phyloP scores from a whole-genome alignment of 1,140 invertebrate genomes.

The Bradysia coprophila region DNA sequence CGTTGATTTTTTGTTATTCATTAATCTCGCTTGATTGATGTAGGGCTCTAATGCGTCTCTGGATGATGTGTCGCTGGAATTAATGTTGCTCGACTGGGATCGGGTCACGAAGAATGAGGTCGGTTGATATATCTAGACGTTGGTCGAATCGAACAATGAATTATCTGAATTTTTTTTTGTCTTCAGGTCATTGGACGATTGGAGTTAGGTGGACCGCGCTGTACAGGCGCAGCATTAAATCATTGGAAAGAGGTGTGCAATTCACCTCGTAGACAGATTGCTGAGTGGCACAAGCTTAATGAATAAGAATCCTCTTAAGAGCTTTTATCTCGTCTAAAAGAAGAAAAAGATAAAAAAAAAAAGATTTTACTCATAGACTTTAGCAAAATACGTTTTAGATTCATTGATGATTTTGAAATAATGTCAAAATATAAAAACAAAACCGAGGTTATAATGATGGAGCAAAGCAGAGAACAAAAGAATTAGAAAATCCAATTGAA shows the following conservation, averaged over 20 bases:
- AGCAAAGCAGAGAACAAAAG: too few relatives aligned
- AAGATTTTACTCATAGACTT: too few relatives aligned
- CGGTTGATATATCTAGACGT: slow-evolving; percentile 10
- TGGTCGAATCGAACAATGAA: too few relatives aligned
- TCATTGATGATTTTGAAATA: too few relatives aligned
- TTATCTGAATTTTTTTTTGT: slow-evolving; percentile 3
- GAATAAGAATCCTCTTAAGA: too few relatives aligned
- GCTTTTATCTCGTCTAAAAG: too few relatives aligned
- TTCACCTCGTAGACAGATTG: slow-evolving; percentile 90
- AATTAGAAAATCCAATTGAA: too few relatives aligned
- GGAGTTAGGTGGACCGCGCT: slow-evolving; percentile 68
- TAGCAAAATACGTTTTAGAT: too few relatives aligned
- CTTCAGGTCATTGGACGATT: slow-evolving; percentile 80
- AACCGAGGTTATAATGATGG: too few relatives aligned
- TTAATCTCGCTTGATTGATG: slow-evolving; percentile 5
- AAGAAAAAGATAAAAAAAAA: too few relatives aligned
- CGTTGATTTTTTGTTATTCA: neutral
- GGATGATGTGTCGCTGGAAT: slow-evolving; percentile 78
- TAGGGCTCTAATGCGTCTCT: slow-evolving; percentile 52
- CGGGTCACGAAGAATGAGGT: slow-evolving; percentile 95
- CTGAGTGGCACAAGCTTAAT: slow-evolving; percentile 93
- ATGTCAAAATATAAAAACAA: too few relatives aligned
- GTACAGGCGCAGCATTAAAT: slow-evolving; percentile 60
- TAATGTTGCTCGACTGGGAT: slow-evolving; percentile 92
- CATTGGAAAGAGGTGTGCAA: slow-evolving; percentile 95